phyloP scores from a whole-genome alignment of 2,113 vertebrate species.

The Diglossa brunneiventris region DNA sequence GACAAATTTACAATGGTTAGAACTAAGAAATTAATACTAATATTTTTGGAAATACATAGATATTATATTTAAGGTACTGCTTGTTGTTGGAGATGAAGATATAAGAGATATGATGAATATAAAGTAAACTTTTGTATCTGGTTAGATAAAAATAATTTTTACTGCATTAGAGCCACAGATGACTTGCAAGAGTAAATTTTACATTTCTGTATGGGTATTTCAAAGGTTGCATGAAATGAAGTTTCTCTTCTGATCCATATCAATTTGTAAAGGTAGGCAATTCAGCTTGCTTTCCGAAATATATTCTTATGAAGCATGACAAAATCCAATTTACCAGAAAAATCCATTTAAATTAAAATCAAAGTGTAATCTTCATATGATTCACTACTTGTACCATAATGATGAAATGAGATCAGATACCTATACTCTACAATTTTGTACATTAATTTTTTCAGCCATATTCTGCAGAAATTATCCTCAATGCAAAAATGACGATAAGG shows the following conservation, averaged over 20 bases:
- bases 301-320: constrained; percentile 71
- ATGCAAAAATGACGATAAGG: not conserved
- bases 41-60: not conserved
- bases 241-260: constrained; percentile 73
- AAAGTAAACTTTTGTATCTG: not conserved
- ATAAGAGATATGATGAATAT: not conserved
- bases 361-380: constrained; percentile 57
- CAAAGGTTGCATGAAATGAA: constrained; percentile 75
- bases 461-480: constrained; percentile 47
- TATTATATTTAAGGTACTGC: not conserved
- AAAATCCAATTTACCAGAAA: constrained; percentile 76
- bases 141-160: constrained; percentile 58
- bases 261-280: constrained; percentile 72
- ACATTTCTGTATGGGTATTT: constrained; percentile 67
- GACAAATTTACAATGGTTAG: not conserved
- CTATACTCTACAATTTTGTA: constrained; percentile 19
- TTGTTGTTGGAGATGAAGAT: not conserved
- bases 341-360: constrained; percentile 80
- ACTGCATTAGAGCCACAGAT: constrained; percentile 37
- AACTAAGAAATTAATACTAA: not conserved
- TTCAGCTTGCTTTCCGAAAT: constrained; percentile 66
- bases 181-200: constrained; percentile 64
- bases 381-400: constrained; percentile 42
- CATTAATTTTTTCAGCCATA: constrained; percentile 37
- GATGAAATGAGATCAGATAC: constrained; percentile 58